Base-by-base conservation (phyloP, 2,888 invertebrate genomes). In the Xestia c-nigrum region DNA sequence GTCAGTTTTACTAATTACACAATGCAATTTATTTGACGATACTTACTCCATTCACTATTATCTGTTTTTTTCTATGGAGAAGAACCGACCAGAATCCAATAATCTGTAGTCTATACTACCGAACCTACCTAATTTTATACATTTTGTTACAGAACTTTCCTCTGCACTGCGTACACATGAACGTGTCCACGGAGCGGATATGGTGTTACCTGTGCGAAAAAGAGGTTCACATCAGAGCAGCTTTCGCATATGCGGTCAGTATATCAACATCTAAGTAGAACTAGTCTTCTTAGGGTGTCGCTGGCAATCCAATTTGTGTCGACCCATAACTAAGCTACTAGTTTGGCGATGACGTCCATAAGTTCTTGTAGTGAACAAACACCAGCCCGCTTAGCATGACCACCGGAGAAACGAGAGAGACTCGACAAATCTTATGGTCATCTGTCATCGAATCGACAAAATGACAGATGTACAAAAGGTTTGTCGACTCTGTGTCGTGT, bases 151-250 rank as follows among this genome's bases (percentile, higher is more conserved):
- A 98, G 97, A 97, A 97, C 81, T 97, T 97, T 88, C 97, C 97
- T 57, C 93, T 95, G 24, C 99, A 99, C 94, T 98, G 98, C 89
- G 97, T 98, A 88, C 98, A 99, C 93, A 98, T 99, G 97, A 99
- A 99, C 93, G 94, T 99, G 76, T 98, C 98, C 1, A 98, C 98
- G 0, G 97, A 98, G 91, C 97, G 99, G 85, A 97, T 99, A 89
- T 99, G 99, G 99, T 99, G 99, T 94, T 98, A 98, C 91, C 93
- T 97, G 80, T 99, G 99, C 96, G 98, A 99, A 90, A 97, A 97
- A 72, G 99, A 99, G 94, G 98, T 99, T 2, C 98, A 98, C 90
- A 95, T 97, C 80, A 91, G 93, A 77, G 96, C 95, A 19, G 95
- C 95, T 2, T 75, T 94, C 19, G 90, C 93, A 9, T 90, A 93